Evolutionary conservation across 2,888 invertebrate species (phyloP).

Genomic region (Phaedon cochleariae): DNA sequence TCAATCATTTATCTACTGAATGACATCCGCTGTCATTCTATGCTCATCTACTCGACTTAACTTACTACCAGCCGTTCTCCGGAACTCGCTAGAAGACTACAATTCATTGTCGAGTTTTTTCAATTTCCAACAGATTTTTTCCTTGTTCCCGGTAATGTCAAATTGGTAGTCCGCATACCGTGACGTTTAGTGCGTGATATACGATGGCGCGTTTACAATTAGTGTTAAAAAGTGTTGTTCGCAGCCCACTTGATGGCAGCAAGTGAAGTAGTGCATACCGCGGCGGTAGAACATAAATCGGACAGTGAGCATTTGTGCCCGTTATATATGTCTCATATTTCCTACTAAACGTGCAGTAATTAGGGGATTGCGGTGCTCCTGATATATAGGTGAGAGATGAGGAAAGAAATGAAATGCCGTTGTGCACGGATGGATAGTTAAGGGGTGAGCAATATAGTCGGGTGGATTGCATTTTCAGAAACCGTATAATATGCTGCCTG

Average conservation of each 20-base stretch:
- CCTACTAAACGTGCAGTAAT: slow-evolving; percentile 62
- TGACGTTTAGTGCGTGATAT: slow-evolving; percentile 45
- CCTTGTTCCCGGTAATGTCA: slow-evolving; percentile 24
- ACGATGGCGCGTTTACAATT: slow-evolving; percentile 50
- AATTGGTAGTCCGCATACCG: slow-evolving; percentile 33
- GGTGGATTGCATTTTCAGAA: too few species aligned
- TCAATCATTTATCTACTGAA: too few species aligned
- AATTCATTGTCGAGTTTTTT: too few species aligned
- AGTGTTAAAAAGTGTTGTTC: slow-evolving; percentile 52
- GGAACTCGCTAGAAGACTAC: too few species aligned
- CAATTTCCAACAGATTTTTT: too few species aligned
- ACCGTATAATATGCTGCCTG: too few species aligned
- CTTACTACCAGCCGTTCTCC: too few species aligned
- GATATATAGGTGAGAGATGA: slow-evolving; percentile 60
- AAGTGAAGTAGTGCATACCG: slow-evolving; percentile 46
- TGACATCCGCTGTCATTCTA: too few species aligned
- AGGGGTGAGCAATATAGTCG: too few species aligned
- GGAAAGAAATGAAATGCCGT: too few species aligned
- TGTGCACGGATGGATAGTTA: too few species aligned
- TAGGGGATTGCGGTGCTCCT: slow-evolving; percentile 63
- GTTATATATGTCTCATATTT: slow-evolving; percentile 64
- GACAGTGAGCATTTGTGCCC: slow-evolving; percentile 60
- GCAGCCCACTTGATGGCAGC: slow-evolving; percentile 47
- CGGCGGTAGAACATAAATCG: slow-evolving; percentile 55
- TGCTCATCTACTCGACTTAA: too few species aligned